A percentile compares a stretch with the other conserved stretches of the same genome.
phyloP scores from a whole-genome alignment of 2,888 invertebrate genomes.

The Tenthredo livida region DNA sequence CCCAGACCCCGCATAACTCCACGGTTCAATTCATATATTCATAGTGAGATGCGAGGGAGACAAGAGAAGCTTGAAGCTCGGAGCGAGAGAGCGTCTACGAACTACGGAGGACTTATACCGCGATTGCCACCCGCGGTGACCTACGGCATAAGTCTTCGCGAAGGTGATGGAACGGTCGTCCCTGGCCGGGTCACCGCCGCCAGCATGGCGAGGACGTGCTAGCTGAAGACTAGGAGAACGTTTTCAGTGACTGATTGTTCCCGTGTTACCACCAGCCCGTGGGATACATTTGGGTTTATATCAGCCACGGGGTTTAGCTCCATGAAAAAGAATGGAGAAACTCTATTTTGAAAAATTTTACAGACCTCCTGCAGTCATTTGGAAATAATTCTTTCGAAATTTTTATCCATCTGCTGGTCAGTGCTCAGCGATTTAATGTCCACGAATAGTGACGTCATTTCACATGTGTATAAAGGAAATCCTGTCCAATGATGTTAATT shows the following conservation, averaged over 20 bases:
- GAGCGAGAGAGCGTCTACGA: slow-evolving; percentile 60
- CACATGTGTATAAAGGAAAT: background rate
- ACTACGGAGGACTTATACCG: slow-evolving; percentile 68
- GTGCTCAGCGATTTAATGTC: background rate
- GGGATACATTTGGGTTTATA: slow-evolving; percentile 36
- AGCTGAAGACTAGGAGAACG: background rate
- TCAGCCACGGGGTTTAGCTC: background rate
- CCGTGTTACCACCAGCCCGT: slow-evolving; percentile 29
- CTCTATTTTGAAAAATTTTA: background rate
- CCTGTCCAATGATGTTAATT: slow-evolving; percentile 34
- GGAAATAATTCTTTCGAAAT: background rate
- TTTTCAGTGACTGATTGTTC: slow-evolving; percentile 39
- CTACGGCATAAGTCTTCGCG: slow-evolving; percentile 75
- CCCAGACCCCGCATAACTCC: slow-evolving; percentile 59
- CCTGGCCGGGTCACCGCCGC: slow-evolving; percentile 70
- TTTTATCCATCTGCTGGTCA: background rate
- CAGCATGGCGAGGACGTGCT: slow-evolving; percentile 24
- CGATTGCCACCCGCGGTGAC: slow-evolving; percentile 75
- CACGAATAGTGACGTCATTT: background rate
- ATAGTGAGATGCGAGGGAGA: slow-evolving; percentile 63
- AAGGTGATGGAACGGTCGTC: slow-evolving; percentile 75
- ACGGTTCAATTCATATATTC: slow-evolving; percentile 76
- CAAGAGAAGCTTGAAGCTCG: slow-evolving; percentile 56
- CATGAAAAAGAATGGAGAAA: background rate
- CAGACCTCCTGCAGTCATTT: background rate